Percentiles rank a stretch among this genome's conserved stretches.
phyloP scores from a whole-genome alignment of 2,113 vertebrate species.

The Panthera uncia region DNA sequence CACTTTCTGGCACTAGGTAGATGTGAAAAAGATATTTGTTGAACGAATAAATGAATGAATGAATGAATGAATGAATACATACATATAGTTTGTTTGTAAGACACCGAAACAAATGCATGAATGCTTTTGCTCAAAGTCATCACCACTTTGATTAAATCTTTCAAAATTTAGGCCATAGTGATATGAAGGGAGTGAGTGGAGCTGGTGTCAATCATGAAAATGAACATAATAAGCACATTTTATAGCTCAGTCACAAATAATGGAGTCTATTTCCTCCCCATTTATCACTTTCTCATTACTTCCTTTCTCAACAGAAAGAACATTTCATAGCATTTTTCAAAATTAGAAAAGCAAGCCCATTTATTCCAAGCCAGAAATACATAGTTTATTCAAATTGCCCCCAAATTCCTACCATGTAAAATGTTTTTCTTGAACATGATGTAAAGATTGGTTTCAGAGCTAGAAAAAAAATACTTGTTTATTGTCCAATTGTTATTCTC shows the following conservation, averaged over 20 bases:
- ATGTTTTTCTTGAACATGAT: constrained; percentile 12
- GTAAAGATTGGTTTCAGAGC: neutral
- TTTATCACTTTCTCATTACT: constrained; percentile 19
- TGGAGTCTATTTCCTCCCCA: neutral
- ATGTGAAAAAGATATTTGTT: constrained; percentile 28
- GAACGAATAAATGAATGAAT: neutral
- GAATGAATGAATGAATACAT: neutral
- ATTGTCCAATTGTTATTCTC: neutral
- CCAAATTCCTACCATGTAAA: neutral
- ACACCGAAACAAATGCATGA: neutral
- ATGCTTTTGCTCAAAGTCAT: neutral
- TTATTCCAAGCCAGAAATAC: constrained; percentile 58
- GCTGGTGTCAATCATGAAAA: neutral
- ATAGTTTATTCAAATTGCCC: neutral
- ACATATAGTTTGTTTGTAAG: neutral
- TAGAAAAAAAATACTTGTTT: neutral
- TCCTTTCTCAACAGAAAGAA: constrained; percentile 46
- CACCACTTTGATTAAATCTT: neutral
- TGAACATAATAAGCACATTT: neutral
- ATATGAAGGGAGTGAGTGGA: neutral
- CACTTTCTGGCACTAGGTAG: neutral
- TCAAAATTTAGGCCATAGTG: neutral
- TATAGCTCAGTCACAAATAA: neutral
- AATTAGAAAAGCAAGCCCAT: constrained; percentile 35
- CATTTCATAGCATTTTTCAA: neutral